Evolutionary conservation across 2,888 invertebrate species (phyloP).

Genomic region (Melanostoma mellinum): DNA sequence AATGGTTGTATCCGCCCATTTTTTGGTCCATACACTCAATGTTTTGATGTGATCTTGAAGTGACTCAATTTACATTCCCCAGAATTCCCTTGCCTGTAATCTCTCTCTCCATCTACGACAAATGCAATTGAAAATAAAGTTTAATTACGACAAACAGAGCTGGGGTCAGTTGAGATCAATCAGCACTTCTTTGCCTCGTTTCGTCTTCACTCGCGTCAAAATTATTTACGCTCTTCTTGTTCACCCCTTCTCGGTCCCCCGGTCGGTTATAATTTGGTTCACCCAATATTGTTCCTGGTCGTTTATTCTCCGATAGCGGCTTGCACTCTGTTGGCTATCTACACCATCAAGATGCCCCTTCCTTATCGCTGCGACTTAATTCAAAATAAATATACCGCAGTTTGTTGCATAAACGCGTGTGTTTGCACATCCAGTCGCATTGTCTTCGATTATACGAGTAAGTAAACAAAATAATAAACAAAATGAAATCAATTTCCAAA

Average conservation of each 20-base stretch:
- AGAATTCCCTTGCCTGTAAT: neutral
- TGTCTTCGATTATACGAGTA: constrained; percentile 21
- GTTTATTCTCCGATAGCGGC: no score
- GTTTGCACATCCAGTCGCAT: constrained; percentile 12
- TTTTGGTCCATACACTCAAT: no score
- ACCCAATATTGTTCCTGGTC: neutral
- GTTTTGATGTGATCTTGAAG: no score
- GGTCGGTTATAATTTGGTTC: neutral
- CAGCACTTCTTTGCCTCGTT: constrained; percentile 1
- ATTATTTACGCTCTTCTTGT: neutral
- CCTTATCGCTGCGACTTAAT: constrained; percentile 31
- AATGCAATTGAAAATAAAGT: neutral
- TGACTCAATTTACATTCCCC: neutral
- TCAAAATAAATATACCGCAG: constrained; percentile 47
- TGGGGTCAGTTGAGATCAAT: constrained; percentile 25
- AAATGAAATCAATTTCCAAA: constrained; percentile 29
- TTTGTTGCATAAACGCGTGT: constrained; percentile 49
- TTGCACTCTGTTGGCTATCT: neutral
- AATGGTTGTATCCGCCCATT: no score
- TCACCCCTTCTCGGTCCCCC: neutral
- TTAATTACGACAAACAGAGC: constrained; percentile 3
- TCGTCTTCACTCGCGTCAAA: neutral
- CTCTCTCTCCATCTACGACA: neutral
- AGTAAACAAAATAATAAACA: constrained; percentile 24
- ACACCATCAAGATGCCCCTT: constrained; percentile 10